Conservation (phyloP, 2,888 invertebrate species). For the Drosophila pseudotakahashii region DNA sequence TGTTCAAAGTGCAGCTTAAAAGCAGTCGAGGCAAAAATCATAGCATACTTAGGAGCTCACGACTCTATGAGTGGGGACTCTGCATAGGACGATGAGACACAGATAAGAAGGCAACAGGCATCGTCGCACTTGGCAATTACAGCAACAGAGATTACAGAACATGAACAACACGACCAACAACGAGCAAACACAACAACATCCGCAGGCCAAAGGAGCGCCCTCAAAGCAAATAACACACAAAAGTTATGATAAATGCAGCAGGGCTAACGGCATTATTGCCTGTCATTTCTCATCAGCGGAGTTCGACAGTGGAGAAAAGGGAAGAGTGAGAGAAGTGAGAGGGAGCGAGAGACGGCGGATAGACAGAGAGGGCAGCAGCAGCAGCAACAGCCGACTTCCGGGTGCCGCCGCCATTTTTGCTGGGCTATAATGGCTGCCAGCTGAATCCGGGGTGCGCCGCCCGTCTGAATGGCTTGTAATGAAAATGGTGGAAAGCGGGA, state of each 20-base stretch:
- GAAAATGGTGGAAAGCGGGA: conserved; percentile 38
- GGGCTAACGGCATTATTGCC: conserved; percentile 74
- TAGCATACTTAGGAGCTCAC: conserved; percentile 35
- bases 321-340: not conserved
- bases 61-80: conserved; percentile 38
- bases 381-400: conserved; percentile 66
- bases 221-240: conserved; percentile 68
- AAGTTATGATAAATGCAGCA: conserved; percentile 80
- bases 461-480: conserved; percentile 71
- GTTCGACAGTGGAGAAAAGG: conserved; percentile 1
- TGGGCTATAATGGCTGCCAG: conserved; percentile 61
- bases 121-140: conserved; percentile 48
- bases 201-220: conserved; percentile 38
- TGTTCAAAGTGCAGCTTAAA: not conserved
- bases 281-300: conserved; percentile 76
- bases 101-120: conserved; percentile 28
- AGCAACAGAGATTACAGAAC: conserved; percentile 45
- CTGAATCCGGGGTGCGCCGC: conserved; percentile 25
- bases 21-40: conserved; percentile 17
- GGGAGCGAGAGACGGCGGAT: not conserved
- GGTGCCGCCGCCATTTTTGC: conserved; percentile 74
- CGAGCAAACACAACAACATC: not conserved
- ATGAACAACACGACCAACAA: conserved; percentile 18
- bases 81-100: conserved; percentile 50
- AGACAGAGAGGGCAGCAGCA: conserved; percentile 22